phyloP scores from a whole-genome alignment of 2,113 vertebrate genomes.

The Platichthys stellatus region DNA sequence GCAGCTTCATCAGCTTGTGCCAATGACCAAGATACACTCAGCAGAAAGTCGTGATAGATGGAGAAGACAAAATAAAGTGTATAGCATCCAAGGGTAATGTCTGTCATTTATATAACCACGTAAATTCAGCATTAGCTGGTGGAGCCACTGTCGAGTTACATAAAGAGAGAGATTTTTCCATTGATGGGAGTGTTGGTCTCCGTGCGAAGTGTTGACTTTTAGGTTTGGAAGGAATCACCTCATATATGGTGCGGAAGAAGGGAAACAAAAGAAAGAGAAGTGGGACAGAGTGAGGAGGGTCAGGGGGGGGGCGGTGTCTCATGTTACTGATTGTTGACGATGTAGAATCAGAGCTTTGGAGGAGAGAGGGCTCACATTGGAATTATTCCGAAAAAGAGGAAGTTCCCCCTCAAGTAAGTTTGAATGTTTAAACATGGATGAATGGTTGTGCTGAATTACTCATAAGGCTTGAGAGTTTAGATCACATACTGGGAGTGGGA shows the following conservation, averaged over 20 bases:
- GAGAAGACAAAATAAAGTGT: slow-evolving; percentile 39
- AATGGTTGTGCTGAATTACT: not conserved
- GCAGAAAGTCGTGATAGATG: slow-evolving; percentile 66
- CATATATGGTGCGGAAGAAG: slow-evolving; percentile 10
- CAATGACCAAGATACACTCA: slow-evolving; percentile 59
- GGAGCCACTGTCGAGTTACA: slow-evolving; percentile 39
- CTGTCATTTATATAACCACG: slow-evolving; percentile 69
- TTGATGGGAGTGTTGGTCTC: slow-evolving; percentile 34
- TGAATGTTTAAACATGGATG: slow-evolving; percentile 6
- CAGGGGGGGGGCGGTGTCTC: not conserved
- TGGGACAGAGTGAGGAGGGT: not conserved
- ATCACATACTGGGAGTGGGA: slow-evolving; percentile 5
- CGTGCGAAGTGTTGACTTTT: slow-evolving; percentile 2
- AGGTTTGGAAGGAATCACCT: not conserved
- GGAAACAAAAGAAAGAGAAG: slow-evolving; percentile 11
- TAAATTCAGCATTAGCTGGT: slow-evolving; percentile 59
- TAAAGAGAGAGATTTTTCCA: slow-evolving; percentile 22
- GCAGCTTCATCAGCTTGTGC: slow-evolving; percentile 45
- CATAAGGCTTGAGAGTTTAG: not conserved
- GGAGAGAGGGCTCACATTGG: not conserved
- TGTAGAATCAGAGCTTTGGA: not conserved
- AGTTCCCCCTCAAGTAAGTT: not conserved
- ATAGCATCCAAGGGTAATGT: slow-evolving; percentile 51
- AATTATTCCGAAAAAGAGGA: slow-evolving; percentile 4
- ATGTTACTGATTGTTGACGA: not conserved